Base-by-base conservation (phyloP, 2,113 vertebrate genomes). In the Cheirogaleus medius region DNA sequence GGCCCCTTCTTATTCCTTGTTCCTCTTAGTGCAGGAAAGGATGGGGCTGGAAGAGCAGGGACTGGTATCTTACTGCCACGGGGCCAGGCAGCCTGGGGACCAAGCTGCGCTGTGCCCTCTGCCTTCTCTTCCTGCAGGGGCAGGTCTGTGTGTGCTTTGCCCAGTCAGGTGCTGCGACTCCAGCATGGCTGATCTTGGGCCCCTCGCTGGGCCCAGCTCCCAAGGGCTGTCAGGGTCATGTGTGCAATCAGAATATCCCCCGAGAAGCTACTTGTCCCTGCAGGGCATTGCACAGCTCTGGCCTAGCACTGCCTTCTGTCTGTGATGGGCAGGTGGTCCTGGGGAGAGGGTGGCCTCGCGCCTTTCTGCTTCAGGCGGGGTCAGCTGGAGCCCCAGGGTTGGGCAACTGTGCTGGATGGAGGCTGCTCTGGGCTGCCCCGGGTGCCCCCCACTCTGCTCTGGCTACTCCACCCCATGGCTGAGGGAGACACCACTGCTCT, bases 361-460 rank as follows among this genome's bases (percentile, higher is more conserved):
- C 10, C 52, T n/a, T 47, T 21, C 68, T 32, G 49, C 64, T 56
- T 14, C 49, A 64, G 58, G 32, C 0, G 49, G 66, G 25, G 25
- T 52, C 78, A 27, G 7, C 23, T 20, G 64, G 66, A 93, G 49
- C 34, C 32, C 25, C 27, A 1, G 60, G 20, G 21, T 32, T 5
- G 42, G 56, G 76, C 29, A 54, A 58, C 34, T 14, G 85, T 63
- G 76, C 37, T 34, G 8, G n/a, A 39, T 34, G 8, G n/a, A n/a
- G 87, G 83, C 44, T n/a, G 3, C 85, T 44, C 1, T 17, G 32
- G 78, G 68, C 52, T 27, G 49, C 52, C 37, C 37, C 9, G 49
- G 34, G 63, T 1, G 0, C 20, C 13, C 17, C 58, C 5, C 5
- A 0, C 13, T 13, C 66, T 23, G 29, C n/a, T 12, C 68, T 13